A percentile compares a stretch with the other conserved stretches of the same genome.
These are phyloP conservation scores for Acleris emargana DNA, from an alignment of 2,888 invertebrate species.

Conservation along the genomic window DNA sequence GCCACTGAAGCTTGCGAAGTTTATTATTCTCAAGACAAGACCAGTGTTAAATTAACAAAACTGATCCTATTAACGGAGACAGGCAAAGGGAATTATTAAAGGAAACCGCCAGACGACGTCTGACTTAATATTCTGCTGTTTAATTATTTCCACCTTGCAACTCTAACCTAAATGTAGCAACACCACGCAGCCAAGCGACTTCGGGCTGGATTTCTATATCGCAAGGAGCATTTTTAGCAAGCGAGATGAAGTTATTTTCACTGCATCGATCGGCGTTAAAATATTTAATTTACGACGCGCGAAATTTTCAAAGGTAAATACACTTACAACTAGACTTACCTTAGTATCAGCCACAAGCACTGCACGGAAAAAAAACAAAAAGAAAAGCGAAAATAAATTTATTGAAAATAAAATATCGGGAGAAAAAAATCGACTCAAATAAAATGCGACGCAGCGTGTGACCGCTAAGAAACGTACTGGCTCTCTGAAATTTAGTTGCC, in stretches of 20 bases:
- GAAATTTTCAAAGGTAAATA: too few relatives aligned
- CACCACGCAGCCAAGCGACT: slow-evolving; percentile 37
- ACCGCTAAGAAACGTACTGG: slow-evolving; percentile 63
- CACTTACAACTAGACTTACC: slow-evolving; percentile 58
- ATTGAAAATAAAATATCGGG: slow-evolving; percentile 43
- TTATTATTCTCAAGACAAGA: background rate
- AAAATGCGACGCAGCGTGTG: slow-evolving; percentile 57
- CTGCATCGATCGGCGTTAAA: slow-evolving; percentile 32
- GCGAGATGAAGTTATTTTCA: slow-evolving; percentile 22
- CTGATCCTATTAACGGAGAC: slow-evolving; percentile 16
- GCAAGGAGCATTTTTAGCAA: slow-evolving; percentile 29
- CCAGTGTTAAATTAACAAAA: slow-evolving; percentile 5
- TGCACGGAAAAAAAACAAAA: slow-evolving; percentile 49
- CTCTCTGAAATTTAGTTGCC: slow-evolving; percentile 62
- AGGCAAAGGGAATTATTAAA: slow-evolving; percentile 29
- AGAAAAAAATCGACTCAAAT: slow-evolving; percentile 49
- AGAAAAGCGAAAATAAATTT: slow-evolving; percentile 47
- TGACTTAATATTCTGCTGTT: slow-evolving; percentile 46
- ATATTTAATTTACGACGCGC: slow-evolving; percentile 35
- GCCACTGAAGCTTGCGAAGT: background rate
- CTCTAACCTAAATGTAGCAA: slow-evolving; percentile 40
- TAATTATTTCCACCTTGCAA: slow-evolving; percentile 53
- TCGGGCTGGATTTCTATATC: slow-evolving; percentile 30
- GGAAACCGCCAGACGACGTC: slow-evolving; percentile 31
- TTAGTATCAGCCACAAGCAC: slow-evolving; percentile 52